phyloP scores from a whole-genome alignment of 2,888 invertebrate species.

The Tenthredo distinguenda region DNA sequence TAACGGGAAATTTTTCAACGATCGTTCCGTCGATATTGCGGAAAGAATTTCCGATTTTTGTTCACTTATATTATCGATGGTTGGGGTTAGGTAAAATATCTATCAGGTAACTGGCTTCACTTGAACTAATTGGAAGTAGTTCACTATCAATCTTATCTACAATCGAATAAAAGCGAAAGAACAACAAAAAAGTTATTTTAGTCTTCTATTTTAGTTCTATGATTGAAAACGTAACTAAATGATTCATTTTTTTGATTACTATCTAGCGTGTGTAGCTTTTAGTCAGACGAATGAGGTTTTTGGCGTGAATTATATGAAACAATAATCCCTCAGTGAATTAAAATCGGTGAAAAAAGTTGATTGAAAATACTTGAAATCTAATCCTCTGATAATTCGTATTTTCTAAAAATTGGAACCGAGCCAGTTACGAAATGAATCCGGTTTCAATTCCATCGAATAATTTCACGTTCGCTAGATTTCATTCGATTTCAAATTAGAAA shows the following conservation, averaged over 20 bases:
- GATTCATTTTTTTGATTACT: background rate
- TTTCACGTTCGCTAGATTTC: background rate
- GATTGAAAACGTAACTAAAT: background rate
- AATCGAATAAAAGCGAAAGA: background rate
- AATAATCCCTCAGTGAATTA: background rate
- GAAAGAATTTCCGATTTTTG: constrained; percentile 7
- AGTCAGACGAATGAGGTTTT: background rate
- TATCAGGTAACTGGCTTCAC: background rate
- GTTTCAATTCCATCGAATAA: background rate
- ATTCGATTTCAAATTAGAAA: background rate
- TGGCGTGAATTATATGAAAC: background rate
- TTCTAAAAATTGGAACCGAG: background rate
- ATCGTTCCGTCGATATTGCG: background rate
- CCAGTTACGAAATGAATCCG: background rate
- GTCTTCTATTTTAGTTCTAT: background rate
- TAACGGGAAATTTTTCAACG: constrained; percentile 11
- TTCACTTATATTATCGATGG: background rate
- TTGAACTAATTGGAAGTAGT: background rate
- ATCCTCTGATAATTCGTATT: background rate
- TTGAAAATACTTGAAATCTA: background rate
- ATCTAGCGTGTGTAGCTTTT: background rate
- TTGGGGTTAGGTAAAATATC: background rate
- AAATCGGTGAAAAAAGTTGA: background rate
- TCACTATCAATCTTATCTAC: background rate
- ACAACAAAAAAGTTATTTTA: background rate